Conservation (phyloP, 2,888 invertebrate species). For the Drosophila formosana region DNA sequence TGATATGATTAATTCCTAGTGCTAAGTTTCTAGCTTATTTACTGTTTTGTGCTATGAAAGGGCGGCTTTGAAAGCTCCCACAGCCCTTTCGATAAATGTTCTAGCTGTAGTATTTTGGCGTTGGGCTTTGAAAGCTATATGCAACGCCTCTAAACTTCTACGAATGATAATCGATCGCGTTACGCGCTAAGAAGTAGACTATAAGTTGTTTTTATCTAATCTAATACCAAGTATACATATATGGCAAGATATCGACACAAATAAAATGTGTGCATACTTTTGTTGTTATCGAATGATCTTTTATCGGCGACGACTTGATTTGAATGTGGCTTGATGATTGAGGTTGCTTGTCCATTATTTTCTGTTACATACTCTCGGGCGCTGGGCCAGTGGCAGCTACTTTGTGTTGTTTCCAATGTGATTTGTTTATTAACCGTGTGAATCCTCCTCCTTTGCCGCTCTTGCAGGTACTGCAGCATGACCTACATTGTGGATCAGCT, state of each 20-base stretch:
- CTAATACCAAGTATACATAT: neutral
- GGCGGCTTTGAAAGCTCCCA: slow-evolving; percentile 18
- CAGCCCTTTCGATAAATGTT: slow-evolving; percentile 5
- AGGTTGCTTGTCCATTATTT: slow-evolving; percentile 10
- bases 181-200: slow-evolving; percentile 11
- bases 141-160: slow-evolving; percentile 5
- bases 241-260: slow-evolving; percentile 34
- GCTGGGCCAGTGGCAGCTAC: slow-evolving; percentile 10
- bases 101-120: slow-evolving; percentile 17
- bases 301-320: neutral
- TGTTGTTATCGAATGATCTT: slow-evolving; percentile 52
- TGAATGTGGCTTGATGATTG: slow-evolving; percentile 49
- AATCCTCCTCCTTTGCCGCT: neutral
- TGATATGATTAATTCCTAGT: slow-evolving; percentile 42
- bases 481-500: slow-evolving; percentile 97
- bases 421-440: slow-evolving; percentile 4
- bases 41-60: slow-evolving; percentile 16
- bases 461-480: slow-evolving; percentile 93
- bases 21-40: slow-evolving; percentile 31
- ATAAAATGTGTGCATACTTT: slow-evolving; percentile 62
- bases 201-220: slow-evolving; percentile 31
- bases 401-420: slow-evolving; percentile 4
- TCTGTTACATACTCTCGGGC: slow-evolving; percentile 52
- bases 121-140: slow-evolving; percentile 10
- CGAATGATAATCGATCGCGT: slow-evolving; percentile 2